Evolutionary conservation across 2,888 invertebrate species (phyloP), one percentile per base, ranked within the genome.

Genomic region (Hirudinaria manillensis): DNA sequence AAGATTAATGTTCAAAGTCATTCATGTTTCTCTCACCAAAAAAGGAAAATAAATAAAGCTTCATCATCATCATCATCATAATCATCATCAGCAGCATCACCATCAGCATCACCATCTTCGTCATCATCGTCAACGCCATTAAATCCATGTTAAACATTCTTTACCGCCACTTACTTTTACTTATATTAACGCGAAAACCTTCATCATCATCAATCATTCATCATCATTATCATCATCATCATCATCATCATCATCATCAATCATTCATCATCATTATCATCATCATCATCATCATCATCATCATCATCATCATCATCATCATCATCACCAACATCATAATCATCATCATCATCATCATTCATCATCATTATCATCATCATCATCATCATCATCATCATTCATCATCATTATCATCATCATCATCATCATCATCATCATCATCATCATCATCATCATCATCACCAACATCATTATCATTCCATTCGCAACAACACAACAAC

Each of bases 291-390:
- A 4, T 74, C 74, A 27, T 67, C 67, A 36, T 67, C 74, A 67
- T 74, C 67, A 27, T 67, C 67, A 67, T 67, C 74, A 67, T 74
- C 67, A 67, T 74, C 67, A 67, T 67, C 74, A 38, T 67, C 67
- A 67, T 66, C 67, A 34, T 21, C 51, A 3, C 45, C 67, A n/a
- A 34, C 67, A 67, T 13, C 73, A 29, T 74, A 34, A 67, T 75
- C 51, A 67, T 68, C 68, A 24, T 56, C 0, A 56, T 34, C 13
- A 67, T 67, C 6, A 67, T 32, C 6, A n/a, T 53, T 72, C 51
- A 45, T 72, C 51, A 45, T 72, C 51, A 38, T 75, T 29, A 67
- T 75, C 51, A 67, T 68, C 68, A 38, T 51, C 68, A 38, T 67
- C 51, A 67, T 55, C 45, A 38, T 68, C 51, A 67, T 75, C 51